Evolutionary conservation across 2,888 invertebrate genomes (phyloP).

Genomic region (Pristionchus entomophagus): DNA sequence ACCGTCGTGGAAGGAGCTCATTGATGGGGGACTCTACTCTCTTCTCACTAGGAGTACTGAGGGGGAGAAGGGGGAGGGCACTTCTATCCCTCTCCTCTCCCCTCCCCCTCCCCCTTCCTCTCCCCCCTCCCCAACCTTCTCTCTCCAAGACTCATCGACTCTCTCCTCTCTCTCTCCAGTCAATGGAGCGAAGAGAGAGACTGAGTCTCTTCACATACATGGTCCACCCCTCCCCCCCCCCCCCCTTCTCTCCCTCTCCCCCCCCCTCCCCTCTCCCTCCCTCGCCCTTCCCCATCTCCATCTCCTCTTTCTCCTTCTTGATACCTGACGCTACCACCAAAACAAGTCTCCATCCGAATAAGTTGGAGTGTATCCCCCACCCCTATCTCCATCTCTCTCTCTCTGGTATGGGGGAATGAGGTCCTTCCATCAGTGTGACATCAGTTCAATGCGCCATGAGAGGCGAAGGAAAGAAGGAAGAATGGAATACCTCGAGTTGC

Average conservation of each 20-base stretch:
- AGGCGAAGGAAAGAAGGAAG: background rate
- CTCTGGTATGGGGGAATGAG: background rate
- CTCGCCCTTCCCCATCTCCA: background rate
- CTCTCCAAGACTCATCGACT: constrained; percentile 18
- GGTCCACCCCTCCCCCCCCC: background rate
- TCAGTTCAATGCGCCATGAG: background rate
- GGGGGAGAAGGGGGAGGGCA: constrained; percentile 1
- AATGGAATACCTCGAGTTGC: constrained; percentile 38
- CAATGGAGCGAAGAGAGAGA: constrained; percentile 21
- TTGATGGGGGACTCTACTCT: constrained; percentile 1
- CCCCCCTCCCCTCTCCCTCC: background rate
- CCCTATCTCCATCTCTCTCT: no score
- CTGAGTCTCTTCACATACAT: background rate
- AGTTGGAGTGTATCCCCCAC: background rate
- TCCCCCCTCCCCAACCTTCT: background rate
- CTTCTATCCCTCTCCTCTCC: constrained; percentile 17
- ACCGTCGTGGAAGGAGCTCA: constrained; percentile 10
- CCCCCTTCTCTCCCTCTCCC: constrained; percentile 12
- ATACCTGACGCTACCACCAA: background rate
- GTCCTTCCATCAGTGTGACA: background rate
- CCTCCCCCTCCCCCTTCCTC: background rate
- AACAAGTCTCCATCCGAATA: background rate
- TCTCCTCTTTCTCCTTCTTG: background rate
- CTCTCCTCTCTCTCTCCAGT: constrained; percentile 44
- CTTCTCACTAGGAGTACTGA: constrained; percentile 20